Percentiles rank a stretch among this genome's conserved stretches.
These are phyloP conservation scores for Excalfactoria chinensis DNA, from an alignment of 2,113 vertebrate species.

Conservation along the genomic window DNA sequence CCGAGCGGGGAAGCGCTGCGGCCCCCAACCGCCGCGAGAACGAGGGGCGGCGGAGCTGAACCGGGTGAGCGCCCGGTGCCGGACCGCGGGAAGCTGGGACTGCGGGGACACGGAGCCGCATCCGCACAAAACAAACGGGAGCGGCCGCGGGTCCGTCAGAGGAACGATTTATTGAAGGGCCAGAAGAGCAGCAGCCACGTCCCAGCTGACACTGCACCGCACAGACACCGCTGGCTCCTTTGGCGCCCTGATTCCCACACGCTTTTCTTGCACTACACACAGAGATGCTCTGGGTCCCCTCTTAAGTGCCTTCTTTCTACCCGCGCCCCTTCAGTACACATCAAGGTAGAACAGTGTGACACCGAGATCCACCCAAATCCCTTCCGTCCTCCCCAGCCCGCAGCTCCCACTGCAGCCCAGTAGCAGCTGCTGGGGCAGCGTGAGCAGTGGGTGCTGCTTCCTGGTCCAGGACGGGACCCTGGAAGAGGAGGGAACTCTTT, in stretches of 20 bases:
- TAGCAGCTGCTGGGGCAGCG: rapidly evolving
- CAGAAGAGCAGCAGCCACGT: not conserved
- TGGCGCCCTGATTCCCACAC: rapidly evolving
- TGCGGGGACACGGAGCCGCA: not conserved
- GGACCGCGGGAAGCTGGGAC: too few relatives aligned
- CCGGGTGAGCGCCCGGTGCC: too few relatives aligned
- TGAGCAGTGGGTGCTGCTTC: too few relatives aligned
- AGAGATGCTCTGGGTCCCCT: not conserved
- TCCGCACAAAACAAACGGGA: not conserved
- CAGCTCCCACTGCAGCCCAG: not conserved
- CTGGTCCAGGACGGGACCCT: not conserved
- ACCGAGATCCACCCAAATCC: not conserved
- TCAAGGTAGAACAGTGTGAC: not conserved
- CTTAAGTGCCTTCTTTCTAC: not conserved
- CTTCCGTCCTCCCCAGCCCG: not conserved
- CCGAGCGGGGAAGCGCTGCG: too few relatives aligned
- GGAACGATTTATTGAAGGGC: not conserved
- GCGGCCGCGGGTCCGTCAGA: not conserved
- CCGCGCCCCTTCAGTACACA: not conserved
- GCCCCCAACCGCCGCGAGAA: too few relatives aligned
- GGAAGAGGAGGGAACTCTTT: not conserved
- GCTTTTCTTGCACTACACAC: not conserved
- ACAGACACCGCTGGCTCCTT: not conserved
- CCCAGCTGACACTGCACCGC: not conserved
- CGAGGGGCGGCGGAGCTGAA: too few relatives aligned